phyloP scores from a whole-genome alignment of 2,797 vertebrate species.

The Corythornis leucogaster region DNA sequence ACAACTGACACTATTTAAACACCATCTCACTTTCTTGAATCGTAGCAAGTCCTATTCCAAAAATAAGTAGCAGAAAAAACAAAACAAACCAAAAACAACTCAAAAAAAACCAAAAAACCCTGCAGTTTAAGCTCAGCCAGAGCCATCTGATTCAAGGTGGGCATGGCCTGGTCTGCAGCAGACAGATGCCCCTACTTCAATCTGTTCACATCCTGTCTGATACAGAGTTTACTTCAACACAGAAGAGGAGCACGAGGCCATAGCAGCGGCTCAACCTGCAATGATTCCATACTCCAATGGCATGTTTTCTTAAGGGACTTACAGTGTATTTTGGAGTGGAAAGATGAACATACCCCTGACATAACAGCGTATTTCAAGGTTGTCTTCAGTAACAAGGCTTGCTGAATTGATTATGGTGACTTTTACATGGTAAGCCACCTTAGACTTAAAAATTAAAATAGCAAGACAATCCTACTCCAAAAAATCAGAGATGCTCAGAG shows the following conservation, averaged over 20 bases:
- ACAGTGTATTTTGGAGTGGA: background rate
- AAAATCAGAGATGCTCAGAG: background rate
- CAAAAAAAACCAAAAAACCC: too few species aligned
- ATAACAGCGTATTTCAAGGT: background rate
- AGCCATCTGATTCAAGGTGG: background rate
- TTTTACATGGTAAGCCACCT: background rate
- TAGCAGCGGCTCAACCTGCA: background rate
- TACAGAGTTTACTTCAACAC: background rate
- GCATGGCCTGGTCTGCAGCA: background rate
- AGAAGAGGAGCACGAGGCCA: background rate
- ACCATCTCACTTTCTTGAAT: background rate
- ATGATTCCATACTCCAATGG: background rate
- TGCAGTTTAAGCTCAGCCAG: background rate
- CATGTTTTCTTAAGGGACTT: background rate
- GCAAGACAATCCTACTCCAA: background rate
- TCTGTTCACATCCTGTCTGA: accelerated
- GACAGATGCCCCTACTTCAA: too few species aligned
- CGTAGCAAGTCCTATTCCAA: background rate
- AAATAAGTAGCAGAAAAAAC: background rate
- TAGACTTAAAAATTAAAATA: background rate
- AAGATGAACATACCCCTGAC: background rate
- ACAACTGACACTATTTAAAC: background rate
- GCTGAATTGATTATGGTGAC: background rate
- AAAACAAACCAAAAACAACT: too few species aligned
- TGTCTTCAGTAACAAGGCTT: background rate